phyloP scores from a whole-genome alignment of 2,113 vertebrate species.

The Gymnobelideus leadbeateri region DNA sequence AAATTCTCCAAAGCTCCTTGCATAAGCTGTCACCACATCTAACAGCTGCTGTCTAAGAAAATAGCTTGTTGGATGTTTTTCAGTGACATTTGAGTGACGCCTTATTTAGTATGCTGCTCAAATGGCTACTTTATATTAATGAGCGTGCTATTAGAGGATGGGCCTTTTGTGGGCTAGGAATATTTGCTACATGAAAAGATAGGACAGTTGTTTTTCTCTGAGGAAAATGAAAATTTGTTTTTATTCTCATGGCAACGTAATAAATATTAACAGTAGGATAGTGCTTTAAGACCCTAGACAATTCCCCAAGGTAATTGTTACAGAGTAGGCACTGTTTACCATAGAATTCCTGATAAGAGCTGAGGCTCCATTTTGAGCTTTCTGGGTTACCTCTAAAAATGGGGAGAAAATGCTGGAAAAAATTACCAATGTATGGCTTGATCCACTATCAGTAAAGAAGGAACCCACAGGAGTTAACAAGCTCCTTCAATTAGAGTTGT shows the following conservation, averaged over 20 bases:
- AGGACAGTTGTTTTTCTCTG: conserved; percentile 78
- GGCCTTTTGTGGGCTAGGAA: conserved; percentile 33
- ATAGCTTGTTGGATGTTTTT: conserved; percentile 31
- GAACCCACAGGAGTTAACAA: conserved; percentile 61
- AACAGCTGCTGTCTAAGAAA: conserved; percentile 26
- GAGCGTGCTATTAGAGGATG: conserved; percentile 46
- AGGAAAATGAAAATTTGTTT: conserved; percentile 78
- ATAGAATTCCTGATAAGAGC: conserved; percentile 61
- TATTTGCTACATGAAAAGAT: conserved; percentile 9
- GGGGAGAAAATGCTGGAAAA: conserved; percentile 44
- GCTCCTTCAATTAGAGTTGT: conserved; percentile 47
- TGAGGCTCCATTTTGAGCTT: conserved; percentile 61
- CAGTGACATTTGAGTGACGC: not conserved
- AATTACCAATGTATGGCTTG: conserved; percentile 39
- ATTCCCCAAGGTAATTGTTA: conserved; percentile 87
- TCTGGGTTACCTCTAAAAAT: conserved; percentile 55
- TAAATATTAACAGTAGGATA: conserved; percentile 86
- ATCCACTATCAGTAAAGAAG: conserved; percentile 66
- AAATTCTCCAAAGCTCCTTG: not conserved
- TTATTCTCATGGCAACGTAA: conserved; percentile 79
- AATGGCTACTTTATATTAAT: conserved; percentile 50
- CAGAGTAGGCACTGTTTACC: conserved; percentile 71
- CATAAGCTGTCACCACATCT: not conserved
- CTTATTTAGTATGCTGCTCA: conserved; percentile 12
- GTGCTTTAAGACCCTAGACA: conserved; percentile 73